These are phyloP conservation scores for Zelostemma sp. DNA, from an alignment of 1,140 invertebrate genomes.

Conservation along the genomic window DNA sequence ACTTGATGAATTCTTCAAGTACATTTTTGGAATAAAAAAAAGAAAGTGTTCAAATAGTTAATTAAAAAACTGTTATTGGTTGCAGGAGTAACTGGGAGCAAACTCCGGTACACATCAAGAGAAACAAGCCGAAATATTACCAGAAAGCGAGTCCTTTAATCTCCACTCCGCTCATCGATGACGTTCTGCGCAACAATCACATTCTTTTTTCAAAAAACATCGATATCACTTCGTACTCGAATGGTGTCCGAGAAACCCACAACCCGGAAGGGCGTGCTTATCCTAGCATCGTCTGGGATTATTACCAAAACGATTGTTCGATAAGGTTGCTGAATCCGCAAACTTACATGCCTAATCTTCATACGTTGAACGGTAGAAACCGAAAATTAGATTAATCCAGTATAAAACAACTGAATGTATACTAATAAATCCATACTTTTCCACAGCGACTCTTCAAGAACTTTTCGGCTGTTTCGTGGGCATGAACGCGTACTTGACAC, in stretches of 20 bases:
- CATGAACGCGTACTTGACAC: constrained; percentile 96
- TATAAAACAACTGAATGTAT: too few species aligned
- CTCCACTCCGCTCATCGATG: constrained; percentile 82
- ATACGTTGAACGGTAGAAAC: constrained; percentile 72
- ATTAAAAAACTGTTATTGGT: too few species aligned
- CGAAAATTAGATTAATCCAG: too few species aligned
- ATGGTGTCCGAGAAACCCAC: constrained; percentile 86
- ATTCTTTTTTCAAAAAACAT: constrained; percentile 89
- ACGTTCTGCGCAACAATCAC: constrained; percentile 80
- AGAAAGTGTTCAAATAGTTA: too few species aligned
- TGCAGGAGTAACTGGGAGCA: constrained; percentile 81
- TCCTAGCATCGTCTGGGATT: constrained; percentile 90
- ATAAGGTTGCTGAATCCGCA: constrained; percentile 95
- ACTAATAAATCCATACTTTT: constrained; percentile 7
- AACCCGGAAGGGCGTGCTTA: constrained; percentile 85
- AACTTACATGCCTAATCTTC: constrained; percentile 79
- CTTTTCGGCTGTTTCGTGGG: constrained; percentile 94
- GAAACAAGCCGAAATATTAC: constrained; percentile 78
- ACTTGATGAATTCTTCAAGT: constrained; percentile 76
- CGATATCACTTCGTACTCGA: constrained; percentile 88
- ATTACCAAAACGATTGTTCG: constrained; percentile 91
- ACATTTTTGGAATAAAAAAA: neutral
- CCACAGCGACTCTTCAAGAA: constrained; percentile 87
- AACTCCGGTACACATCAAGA: constrained; percentile 80
- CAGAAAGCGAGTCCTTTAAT: constrained; percentile 73